Base-by-base conservation (phyloP, 2,888 invertebrate genomes). In the Polydrusus tereticollis region DNA sequence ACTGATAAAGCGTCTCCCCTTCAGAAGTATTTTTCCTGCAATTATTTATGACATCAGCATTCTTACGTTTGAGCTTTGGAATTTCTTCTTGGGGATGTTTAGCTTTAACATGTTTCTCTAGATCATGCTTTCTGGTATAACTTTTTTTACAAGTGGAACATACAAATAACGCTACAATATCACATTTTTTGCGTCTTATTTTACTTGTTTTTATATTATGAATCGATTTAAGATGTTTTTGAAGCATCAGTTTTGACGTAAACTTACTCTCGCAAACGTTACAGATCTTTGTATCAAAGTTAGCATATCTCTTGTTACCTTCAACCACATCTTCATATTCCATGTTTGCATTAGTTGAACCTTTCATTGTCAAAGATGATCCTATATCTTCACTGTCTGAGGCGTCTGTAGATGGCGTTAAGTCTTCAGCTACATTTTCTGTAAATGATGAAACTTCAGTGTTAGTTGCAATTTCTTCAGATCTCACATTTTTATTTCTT, bases 91-190 rank as follows among this genome's bases (percentile, higher is more conserved):
- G 71, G 1, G 78, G 78, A 68, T 84, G 83, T 74, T 82, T 79
- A 4, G 68, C 70, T 64, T 73, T 75, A 16, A 79, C 77, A 69
- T 85, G 85, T 75, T 82, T 83, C 47, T 80, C 75, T 82, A 85
- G 82, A 69, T 85, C 85, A 69, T 78, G 81, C 72, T 83, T 84
- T 65, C 84, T 78, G 3, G 84, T 83, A 73, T 83, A 85, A 21
- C 81, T 81, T 74, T 82, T 83, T 0, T 76, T 60, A 66, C 85
- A 85, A 6, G 78, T 58, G 6, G 82, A 78, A 75, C 85, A 86
- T 45, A 77, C 81, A 68, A 81, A 81, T 33, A 76, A 66, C 1
- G 79, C 76, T 14, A 75, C 74, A 23, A 83, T 81, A 63, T 85
- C 83, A n/a, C 47, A 72, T 52, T 80, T 80, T 75, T 79, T 83